These are phyloP conservation scores for Calyptommatus sinebrachiatus DNA, from an alignment of 2,113 vertebrate genomes.

Conservation along the genomic window DNA sequence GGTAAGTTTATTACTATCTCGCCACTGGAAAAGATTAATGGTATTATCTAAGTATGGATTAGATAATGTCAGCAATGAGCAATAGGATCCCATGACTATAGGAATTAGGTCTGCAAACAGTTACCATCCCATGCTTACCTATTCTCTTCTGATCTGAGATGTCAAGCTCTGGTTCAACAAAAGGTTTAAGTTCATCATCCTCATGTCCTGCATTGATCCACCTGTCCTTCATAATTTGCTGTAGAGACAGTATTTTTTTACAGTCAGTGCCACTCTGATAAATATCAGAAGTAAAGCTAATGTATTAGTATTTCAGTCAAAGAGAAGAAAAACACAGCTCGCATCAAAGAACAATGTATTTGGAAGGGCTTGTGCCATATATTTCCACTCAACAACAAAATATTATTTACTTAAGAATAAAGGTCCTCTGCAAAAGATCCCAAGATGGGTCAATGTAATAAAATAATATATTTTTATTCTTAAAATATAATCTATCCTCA, in stretches of 20 bases:
- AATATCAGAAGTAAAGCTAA: neutral
- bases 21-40: constrained; percentile 5
- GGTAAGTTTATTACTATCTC: neutral
- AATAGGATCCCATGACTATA: neutral
- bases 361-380: no score
- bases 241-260: constrained; percentile 17
- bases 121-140: constrained; percentile 73
- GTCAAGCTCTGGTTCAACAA: constrained; percentile 91
- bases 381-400: neutral
- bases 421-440: no score
- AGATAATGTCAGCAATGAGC: neutral
- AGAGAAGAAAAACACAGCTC: neutral
- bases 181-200: constrained; percentile 95
- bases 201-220: constrained; percentile 98
- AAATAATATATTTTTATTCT: no score
- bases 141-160: constrained; percentile 98
- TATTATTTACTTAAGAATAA: no score
- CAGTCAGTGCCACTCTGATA: constrained; percentile 29
- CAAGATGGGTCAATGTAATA: no score
- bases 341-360: no score
- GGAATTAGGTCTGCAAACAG: neutral
- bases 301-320: neutral
- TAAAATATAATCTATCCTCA: no score
- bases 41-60: neutral
- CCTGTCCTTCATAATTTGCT: constrained; percentile 99